A percentile compares a stretch with the other conserved stretches of the same genome.
Evolutionary conservation across 2,797 vertebrate genomes (phyloP).

Genomic region (Syngnathus acus): DNA sequence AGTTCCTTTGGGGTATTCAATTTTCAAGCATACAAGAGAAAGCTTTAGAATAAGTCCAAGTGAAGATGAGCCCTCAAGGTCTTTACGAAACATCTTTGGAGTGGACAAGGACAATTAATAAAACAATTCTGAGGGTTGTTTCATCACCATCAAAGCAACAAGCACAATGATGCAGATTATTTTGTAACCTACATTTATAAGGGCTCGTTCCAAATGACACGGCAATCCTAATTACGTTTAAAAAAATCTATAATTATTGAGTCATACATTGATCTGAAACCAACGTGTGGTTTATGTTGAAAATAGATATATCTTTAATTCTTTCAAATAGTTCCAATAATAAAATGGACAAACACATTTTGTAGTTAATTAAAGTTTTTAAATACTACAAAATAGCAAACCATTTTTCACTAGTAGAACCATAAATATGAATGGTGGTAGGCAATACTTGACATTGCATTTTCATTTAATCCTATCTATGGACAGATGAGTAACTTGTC

Average conservation of each 20-base stretch:
- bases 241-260: background rate
- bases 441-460: conserved; percentile 30
- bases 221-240: background rate
- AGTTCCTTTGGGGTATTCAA: conserved; percentile 55
- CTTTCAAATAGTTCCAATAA: too few relatives aligned
- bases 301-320: too few relatives aligned
- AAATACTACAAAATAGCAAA: conserved; percentile 2
- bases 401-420: background rate
- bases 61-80: conserved; percentile 56
- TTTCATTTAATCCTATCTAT: conserved; percentile 38
- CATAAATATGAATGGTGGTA: conserved; percentile 18
- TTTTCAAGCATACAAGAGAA: conserved; percentile 42
- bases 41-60: conserved; percentile 21
- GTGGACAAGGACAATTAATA: background rate
- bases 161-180: background rate
- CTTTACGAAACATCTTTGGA: conserved; percentile 23
- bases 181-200: background rate
- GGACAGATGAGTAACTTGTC: conserved; percentile 53
- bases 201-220: too few relatives aligned
- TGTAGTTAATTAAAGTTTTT: background rate
- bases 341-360: too few relatives aligned
- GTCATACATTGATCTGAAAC: background rate
- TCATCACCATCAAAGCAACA: background rate
- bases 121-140: conserved; percentile 4
- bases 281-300: background rate